Base-by-base conservation (phyloP, 2,113 vertebrate species). In the Colistium nudipinnis region DNA sequence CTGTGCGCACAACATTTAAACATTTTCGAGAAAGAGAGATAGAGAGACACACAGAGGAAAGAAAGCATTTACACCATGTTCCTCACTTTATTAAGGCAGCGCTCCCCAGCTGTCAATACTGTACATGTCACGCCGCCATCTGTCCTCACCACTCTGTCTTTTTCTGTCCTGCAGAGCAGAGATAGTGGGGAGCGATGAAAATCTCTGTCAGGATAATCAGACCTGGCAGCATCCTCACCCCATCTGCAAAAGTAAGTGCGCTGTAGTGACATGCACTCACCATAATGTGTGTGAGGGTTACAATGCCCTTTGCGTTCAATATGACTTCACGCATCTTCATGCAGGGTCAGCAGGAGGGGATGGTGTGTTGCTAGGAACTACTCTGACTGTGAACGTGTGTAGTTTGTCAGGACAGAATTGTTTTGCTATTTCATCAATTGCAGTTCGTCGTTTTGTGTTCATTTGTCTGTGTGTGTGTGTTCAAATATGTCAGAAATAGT, bases 141-240 rank as follows among this genome's bases (percentile, higher is more conserved):
- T 79, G 80, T 45, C 62, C 70, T 47, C 51, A 39, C 62, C 62
- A 56, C 53, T 24, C 19, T 66, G 43, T 38, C 60, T 49, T 54
- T n/a, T 70, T 67, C 61, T 64, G 49, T 48, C 60, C 67, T 75
- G 47, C 88, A 93, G 93, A 84, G 85, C 84, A 4, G 80, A 87
- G 49, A 69, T 93, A 38, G 78, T 92, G 56, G 92, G 93, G 75
- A 91, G 79, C 81, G 87, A 78, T 52, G 91, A 93, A 59, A 93
- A 94, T 78, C 73, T 88, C 86, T 94, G 93, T 80, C 90, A 83
- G 66, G 78, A 87, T 35, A 88, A 92, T 69, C 87, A 87, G 80
- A 93, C 87, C 56, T 94, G 93, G 93, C 88, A 87, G 67, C 76
- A 90, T 68, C 90, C 92, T 82, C 92, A 93, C 53, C 92, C 93